Conservation (phyloP, 2,797 vertebrate genomes). For the Karalla daura region DNA sequence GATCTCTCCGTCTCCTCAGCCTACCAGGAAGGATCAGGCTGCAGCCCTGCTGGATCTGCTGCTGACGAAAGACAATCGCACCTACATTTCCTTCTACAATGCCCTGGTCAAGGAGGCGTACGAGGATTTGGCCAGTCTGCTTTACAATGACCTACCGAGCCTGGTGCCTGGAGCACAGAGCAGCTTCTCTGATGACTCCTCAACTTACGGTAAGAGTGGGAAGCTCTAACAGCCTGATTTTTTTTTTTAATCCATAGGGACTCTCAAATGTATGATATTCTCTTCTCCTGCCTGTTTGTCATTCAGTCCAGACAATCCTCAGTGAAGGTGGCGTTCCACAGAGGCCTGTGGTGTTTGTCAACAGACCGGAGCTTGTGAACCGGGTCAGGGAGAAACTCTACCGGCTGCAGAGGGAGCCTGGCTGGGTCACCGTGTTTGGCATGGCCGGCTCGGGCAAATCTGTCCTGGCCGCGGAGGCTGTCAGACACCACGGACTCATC, state of each 20-base stretch:
- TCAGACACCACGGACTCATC: conserved; percentile 88
- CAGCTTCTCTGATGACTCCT: conserved; percentile 79
- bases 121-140: conserved; percentile 89
- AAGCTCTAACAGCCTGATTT: too few relatives aligned
- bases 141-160: conserved; percentile 84
- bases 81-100: conserved; percentile 96
- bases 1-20: conserved; percentile 71
- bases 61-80: conserved; percentile 89
- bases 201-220: conserved; percentile 84
- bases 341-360: conserved; percentile 94
- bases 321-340: conserved; percentile 96
- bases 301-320: conserved; percentile 82
- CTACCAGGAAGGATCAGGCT: conserved; percentile 87
- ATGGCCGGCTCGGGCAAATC: conserved; percentile 99
- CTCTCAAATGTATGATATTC: not conserved
- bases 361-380: conserved; percentile 86
- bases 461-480: conserved; percentile 93
- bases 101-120: conserved; percentile 91
- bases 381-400: conserved; percentile 87
- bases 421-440: conserved; percentile 95
- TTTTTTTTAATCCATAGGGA: not conserved
- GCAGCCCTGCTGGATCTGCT: conserved; percentile 88
- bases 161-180: conserved; percentile 76
- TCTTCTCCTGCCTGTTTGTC: not conserved
- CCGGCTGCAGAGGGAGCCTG: conserved; percentile 83